Percentiles rank a stretch among this genome's conserved stretches.
Conservation (phyloP, 2,797 vertebrate genomes). For the Siniperca scherzeri region DNA sequence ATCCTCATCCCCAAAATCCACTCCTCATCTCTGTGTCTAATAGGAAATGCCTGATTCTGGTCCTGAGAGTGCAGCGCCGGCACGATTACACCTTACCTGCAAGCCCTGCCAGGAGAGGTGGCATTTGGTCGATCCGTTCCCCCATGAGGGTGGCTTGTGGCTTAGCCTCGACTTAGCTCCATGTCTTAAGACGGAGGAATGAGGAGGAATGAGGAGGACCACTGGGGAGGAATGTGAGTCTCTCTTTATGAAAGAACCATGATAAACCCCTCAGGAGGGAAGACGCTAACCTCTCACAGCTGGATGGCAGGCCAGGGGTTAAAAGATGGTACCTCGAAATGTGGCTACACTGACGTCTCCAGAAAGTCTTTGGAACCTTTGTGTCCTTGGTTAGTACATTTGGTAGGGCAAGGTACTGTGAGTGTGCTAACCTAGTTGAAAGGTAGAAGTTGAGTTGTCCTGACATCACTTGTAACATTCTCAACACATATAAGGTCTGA, state of each 20-base stretch:
- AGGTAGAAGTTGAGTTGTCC: neutral
- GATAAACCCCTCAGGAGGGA: constrained; percentile 83
- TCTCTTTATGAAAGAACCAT: constrained; percentile 67
- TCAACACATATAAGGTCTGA: constrained; percentile 4
- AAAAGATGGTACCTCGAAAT: constrained; percentile 43
- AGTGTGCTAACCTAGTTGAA: constrained; percentile 24
- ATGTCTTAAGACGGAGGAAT: constrained; percentile 73
- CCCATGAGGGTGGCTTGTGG: constrained; percentile 77
- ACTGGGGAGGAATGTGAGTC: constrained; percentile 69
- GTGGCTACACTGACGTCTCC: constrained; percentile 19
- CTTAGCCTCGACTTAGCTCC: constrained; percentile 84
- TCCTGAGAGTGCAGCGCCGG: constrained; percentile 78
- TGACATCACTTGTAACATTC: neutral
- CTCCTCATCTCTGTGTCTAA: constrained; percentile 88
- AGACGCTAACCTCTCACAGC: constrained; percentile 51
- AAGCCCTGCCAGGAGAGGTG: constrained; percentile 85
- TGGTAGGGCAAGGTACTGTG: neutral
- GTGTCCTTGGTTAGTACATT: constrained; percentile 20
- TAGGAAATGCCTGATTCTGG: constrained; percentile 86
- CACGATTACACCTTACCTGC: constrained; percentile 86
- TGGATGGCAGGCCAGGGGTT: constrained; percentile 62
- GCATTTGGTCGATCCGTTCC: constrained; percentile 84
- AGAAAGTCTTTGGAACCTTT: constrained; percentile 27
- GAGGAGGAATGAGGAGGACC: constrained; percentile 60
- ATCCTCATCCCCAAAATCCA: constrained; percentile 78